Conservation (phyloP, 1,140 invertebrate species). For the Contarinia nasturtii region DNA sequence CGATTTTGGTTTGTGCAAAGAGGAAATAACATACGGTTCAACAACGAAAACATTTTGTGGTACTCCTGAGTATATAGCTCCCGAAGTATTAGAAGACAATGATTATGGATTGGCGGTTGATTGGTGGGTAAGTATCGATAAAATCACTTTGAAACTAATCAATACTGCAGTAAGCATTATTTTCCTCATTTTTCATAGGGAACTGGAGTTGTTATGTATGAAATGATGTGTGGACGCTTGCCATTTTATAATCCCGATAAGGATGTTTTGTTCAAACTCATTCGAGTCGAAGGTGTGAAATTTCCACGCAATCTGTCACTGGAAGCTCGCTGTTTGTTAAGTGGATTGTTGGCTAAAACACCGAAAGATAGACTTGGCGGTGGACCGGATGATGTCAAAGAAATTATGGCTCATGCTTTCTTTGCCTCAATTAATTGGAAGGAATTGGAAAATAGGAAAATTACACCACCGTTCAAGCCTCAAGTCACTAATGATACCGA, state of each 20-base stretch:
- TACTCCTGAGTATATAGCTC: conserved; percentile 98
- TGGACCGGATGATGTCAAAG: conserved; percentile 80
- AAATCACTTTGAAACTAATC: too few relatives aligned
- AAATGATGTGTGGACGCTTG: conserved; percentile 90
- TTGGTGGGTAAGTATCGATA: conserved; percentile 65
- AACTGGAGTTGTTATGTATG: conserved; percentile 90
- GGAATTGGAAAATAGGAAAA: conserved; percentile 71
- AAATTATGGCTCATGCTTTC: conserved; percentile 83
- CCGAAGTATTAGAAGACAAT: conserved; percentile 94
- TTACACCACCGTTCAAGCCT: conserved; percentile 85
- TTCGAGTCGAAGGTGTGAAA: conserved; percentile 73
- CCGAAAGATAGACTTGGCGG: conserved; percentile 76
- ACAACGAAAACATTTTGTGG: conserved; percentile 99
- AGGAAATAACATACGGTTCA: conserved; percentile 89
- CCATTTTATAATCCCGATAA: conserved; percentile 98
- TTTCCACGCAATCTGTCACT: conserved; percentile 77
- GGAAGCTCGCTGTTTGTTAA: conserved; percentile 72
- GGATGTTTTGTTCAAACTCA: conserved; percentile 85
- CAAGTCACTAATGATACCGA: conserved; percentile 91
- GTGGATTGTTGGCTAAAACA: conserved; percentile 76
- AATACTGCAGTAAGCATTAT: too few relatives aligned
- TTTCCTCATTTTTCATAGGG: too few relatives aligned
- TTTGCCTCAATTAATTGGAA: conserved; percentile 83
- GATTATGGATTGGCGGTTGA: conserved; percentile 93
- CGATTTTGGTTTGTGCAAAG: conserved; percentile 98